Base-by-base conservation (phyloP, 1,140 invertebrate genomes). In the Hycleus cichorii region DNA sequence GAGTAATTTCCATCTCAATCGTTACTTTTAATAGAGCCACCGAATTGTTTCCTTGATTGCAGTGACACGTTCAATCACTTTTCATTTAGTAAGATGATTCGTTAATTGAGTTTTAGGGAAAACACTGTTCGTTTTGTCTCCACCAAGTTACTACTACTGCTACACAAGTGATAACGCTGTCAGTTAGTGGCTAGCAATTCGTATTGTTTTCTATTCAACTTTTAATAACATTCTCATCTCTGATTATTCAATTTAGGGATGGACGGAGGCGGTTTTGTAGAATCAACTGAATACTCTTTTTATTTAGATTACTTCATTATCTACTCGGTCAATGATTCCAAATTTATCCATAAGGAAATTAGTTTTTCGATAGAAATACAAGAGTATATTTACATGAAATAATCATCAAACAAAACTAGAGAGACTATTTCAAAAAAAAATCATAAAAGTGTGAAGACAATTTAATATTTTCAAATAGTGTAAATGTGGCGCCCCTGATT, bases 1-100 rank as follows among this genome's bases (percentile, higher is more conserved):
- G 50, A 47, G 70, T 63, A 72, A 72, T 72, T 72, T 72, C 69
- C 70, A 72, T 72, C 70, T 72, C 70, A 72, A 72, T 72, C 69
- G 69, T 67, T 68, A 72, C 70, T 72, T 72, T 72, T 72, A 72
- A 72, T 70, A 63, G 67, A 62, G 53, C 32, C 54, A 49, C 70
- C 58, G 68, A 65, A 72, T 72, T 72, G 68, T 72, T 70, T 72
- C 67, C 68, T 69, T 69, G 70, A 72, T 72, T 72, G 67, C 69
- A 66, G 65, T 66, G 69, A 72, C 68, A 70, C 66, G 67, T 70
- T 69, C 67, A 66, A 72, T 72, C 70, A 70, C 69, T 69, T 70
- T 72, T 70, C 69, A 70, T 70, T 70, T 70, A 69, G 69, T 69
- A 70, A 72, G 69, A 68, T 66, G 69, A 64, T 52, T 69, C 64